Conservation (phyloP, 2,797 vertebrate genomes). For the Picus viridis region DNA sequence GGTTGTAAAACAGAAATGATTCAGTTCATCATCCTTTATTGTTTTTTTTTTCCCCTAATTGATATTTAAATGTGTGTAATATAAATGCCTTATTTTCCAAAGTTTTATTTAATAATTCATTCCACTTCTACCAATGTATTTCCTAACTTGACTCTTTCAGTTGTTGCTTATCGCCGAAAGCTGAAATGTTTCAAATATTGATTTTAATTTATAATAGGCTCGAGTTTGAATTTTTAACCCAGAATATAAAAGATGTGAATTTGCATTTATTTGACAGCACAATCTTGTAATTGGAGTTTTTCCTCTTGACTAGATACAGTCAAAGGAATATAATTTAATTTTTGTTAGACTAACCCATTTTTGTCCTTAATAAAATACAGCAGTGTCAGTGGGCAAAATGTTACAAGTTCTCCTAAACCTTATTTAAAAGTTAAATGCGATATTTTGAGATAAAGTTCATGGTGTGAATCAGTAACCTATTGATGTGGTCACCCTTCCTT, state of each 20-base stretch:
- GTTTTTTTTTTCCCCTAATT: slow-evolving; percentile 47
- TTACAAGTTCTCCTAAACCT: slow-evolving; percentile 58
- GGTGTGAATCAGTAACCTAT: slow-evolving; percentile 38
- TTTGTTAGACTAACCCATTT: slow-evolving; percentile 75
- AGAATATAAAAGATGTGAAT: slow-evolving; percentile 68
- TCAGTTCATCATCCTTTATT: slow-evolving; percentile 61
- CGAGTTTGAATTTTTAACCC: slow-evolving; percentile 70
- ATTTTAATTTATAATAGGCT: slow-evolving; percentile 71
- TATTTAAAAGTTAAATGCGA: slow-evolving; percentile 63
- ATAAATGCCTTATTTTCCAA: slow-evolving; percentile 49
- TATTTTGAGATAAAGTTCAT: slow-evolving; percentile 47
- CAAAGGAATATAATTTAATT: slow-evolving; percentile 74
- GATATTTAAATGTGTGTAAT: slow-evolving; percentile 71
- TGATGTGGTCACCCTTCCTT: slow-evolving; percentile 33
- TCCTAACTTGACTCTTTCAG: slow-evolving; percentile 58
- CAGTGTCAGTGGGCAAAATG: slow-evolving; percentile 55
- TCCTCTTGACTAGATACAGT: slow-evolving; percentile 74
- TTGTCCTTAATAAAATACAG: slow-evolving; percentile 67
- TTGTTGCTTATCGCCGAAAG: slow-evolving; percentile 55
- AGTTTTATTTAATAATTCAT: slow-evolving; percentile 59
- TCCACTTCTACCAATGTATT: slow-evolving; percentile 28
- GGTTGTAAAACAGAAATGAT: slow-evolving; percentile 19
- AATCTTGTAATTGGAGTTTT: slow-evolving; percentile 75
- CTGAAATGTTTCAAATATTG: slow-evolving; percentile 69
- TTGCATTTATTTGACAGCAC: slow-evolving; percentile 76